Conservation (phyloP, 1,140 invertebrate genomes). For the Diorhabda elongata region DNA sequence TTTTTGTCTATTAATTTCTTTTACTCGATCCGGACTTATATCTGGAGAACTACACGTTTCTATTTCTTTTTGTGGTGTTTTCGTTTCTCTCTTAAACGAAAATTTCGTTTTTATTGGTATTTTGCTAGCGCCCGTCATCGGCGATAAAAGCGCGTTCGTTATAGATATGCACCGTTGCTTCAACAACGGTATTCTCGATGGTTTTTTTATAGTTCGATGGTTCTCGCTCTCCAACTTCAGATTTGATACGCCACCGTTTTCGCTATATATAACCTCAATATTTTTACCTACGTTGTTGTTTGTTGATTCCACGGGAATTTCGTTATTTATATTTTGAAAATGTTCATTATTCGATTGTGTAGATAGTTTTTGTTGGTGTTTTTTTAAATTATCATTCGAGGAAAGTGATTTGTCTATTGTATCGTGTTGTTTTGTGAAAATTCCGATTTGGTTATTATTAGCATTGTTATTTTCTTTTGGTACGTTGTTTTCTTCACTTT, state of each 20-base stretch:
- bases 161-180: slow-evolving; percentile 34
- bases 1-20: slow-evolving; percentile 20
- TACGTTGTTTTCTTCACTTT: slow-evolving; percentile 9
- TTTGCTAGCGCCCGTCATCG: slow-evolving; percentile 31
- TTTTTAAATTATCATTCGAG: too few relatives aligned
- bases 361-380: too few relatives aligned
- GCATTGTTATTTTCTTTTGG: slow-evolving; percentile 36
- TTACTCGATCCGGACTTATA: background rate
- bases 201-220: slow-evolving; percentile 20
- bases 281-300: too few relatives aligned
- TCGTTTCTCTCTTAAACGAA: background rate
- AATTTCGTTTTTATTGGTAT: slow-evolving; percentile 35
- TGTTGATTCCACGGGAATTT: too few relatives aligned
- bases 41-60: background rate
- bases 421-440: too few relatives aligned
- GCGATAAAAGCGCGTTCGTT: slow-evolving; percentile 29
- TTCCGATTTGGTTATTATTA: background rate
- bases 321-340: too few relatives aligned
- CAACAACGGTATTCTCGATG: slow-evolving; percentile 43
- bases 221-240: too few relatives aligned
- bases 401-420: too few relatives aligned
- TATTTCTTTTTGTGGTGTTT: background rate
- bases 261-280: too few relatives aligned
- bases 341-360: too few relatives aligned
- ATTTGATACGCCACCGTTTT: too few relatives aligned